Percentiles rank a stretch among this genome's conserved stretches.
Conservation (phyloP, 1,140 invertebrate genomes). For the Lasaia peninsularis region DNA sequence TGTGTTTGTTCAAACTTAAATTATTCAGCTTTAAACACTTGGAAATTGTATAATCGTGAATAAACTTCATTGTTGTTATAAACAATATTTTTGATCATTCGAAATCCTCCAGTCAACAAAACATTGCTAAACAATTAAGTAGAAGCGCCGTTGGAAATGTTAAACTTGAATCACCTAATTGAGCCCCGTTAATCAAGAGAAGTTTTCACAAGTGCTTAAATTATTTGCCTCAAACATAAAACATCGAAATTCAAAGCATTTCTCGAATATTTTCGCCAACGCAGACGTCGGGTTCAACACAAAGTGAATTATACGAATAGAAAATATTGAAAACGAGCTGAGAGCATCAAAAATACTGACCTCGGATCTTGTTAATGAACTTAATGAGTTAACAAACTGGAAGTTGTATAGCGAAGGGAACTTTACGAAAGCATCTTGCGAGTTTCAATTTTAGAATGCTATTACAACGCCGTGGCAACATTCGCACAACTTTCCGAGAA, state of each 20-base stretch:
- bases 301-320: slow-evolving; percentile 62
- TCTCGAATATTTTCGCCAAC: slow-evolving; percentile 58
- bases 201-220: slow-evolving; percentile 73
- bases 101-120: slow-evolving; percentile 20
- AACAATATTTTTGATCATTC: slow-evolving; percentile 20
- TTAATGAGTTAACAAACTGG: slow-evolving; percentile 64
- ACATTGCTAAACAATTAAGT: slow-evolving; percentile 49
- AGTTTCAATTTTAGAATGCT: slow-evolving; percentile 61
- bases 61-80: slow-evolving; percentile 20
- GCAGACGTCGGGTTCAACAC: slow-evolving; percentile 52
- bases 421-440: slow-evolving; percentile 51
- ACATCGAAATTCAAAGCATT: slow-evolving; percentile 69
- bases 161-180: slow-evolving; percentile 68
- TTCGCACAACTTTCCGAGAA: slow-evolving; percentile 40
- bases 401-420: slow-evolving; percentile 52
- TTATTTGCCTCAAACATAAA: slow-evolving; percentile 71
- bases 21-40: slow-evolving; percentile 8
- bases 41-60: slow-evolving; percentile 17
- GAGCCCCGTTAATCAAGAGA: slow-evolving; percentile 70
- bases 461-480: slow-evolving; percentile 43
- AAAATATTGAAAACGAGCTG: slow-evolving; percentile 64
- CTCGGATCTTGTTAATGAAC: slow-evolving; percentile 68
- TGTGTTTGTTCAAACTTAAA: slow-evolving; percentile 42
- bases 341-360: slow-evolving; percentile 69
- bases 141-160: slow-evolving; percentile 57